A percentile compares a stretch with the other conserved stretches of the same genome.
Conservation (phyloP, 2,888 invertebrate genomes). For the Neria commutata region DNA sequence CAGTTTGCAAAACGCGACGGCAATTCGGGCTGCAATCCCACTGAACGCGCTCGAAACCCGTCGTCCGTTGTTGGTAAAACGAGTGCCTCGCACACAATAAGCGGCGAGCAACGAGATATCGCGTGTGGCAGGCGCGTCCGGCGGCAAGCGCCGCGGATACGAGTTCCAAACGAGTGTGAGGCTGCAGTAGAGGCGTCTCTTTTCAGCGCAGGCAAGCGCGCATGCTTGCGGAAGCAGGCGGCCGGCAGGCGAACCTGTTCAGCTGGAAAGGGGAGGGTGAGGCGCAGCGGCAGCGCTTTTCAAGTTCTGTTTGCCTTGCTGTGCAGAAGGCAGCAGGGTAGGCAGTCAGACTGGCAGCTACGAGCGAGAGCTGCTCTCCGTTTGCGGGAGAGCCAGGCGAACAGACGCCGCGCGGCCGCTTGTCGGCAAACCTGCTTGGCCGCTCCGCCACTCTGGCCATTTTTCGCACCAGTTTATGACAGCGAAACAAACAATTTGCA, state of each 20-base stretch:
- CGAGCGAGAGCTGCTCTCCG: too few relatives aligned
- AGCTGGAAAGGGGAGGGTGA: not conserved
- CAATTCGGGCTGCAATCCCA: not conserved
- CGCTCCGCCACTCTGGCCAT: conserved; percentile 38
- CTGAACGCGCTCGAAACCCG: not conserved
- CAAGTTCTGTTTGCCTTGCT: not conserved
- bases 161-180: not conserved
- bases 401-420: too few relatives aligned
- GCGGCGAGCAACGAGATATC: conserved; percentile 6
- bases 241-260: not conserved
- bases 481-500: conserved; percentile 56
- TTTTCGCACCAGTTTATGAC: conserved; percentile 56
- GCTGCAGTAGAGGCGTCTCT: not conserved
- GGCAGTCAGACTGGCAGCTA: too few relatives aligned
- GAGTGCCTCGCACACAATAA: conserved; percentile 43
- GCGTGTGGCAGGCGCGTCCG: not conserved
- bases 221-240: not conserved
- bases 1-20: not conserved
- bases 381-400: not conserved
- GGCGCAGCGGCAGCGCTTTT: not conserved
- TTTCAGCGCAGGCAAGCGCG: not conserved
- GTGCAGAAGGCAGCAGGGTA: not conserved
- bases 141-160: conserved; percentile 3
- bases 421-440: not conserved
- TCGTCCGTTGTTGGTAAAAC: conserved; percentile 21